A percentile compares a stretch with the other conserved stretches of the same genome.
Evolutionary conservation across 2,797 vertebrate species (phyloP).

Genomic region (Carcharodon carcharias): DNA sequence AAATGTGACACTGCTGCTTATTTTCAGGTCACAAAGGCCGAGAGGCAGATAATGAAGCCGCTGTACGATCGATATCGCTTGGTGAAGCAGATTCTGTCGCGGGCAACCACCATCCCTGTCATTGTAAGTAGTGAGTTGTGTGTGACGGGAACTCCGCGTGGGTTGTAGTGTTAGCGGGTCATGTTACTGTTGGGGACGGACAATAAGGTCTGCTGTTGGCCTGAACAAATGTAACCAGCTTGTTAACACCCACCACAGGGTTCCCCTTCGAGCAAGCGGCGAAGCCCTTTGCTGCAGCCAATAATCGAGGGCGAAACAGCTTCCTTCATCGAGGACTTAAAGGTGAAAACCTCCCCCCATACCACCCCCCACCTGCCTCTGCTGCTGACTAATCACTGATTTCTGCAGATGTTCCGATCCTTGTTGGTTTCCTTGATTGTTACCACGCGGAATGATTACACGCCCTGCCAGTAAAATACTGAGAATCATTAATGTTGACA

Average conservation of each 20-base stretch:
- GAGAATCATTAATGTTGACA: slow-evolving; percentile 9
- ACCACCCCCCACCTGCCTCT: slow-evolving; percentile 39
- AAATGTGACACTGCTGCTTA: no score
- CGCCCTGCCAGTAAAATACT: slow-evolving; percentile 45
- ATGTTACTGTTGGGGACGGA: not conserved
- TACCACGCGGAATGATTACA: slow-evolving; percentile 44
- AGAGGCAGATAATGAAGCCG: slow-evolving; percentile 89
- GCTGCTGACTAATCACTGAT: slow-evolving; percentile 44
- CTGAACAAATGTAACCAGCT: slow-evolving; percentile 58
- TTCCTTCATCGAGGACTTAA: slow-evolving; percentile 96
- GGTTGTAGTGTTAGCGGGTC: not conserved
- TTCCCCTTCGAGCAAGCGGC: slow-evolving; percentile 97
- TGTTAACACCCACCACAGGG: slow-evolving; percentile 83
- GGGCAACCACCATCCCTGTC: slow-evolving; percentile 83
- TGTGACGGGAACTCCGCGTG: not conserved
- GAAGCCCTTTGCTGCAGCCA: slow-evolving; percentile 95
- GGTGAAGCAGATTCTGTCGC: slow-evolving; percentile 92
- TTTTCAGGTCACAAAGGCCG: slow-evolving; percentile 78
- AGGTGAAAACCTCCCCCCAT: slow-evolving; percentile 73
- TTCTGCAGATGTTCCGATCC: slow-evolving; percentile 24
- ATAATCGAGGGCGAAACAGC: slow-evolving; percentile 98
- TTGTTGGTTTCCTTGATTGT: slow-evolving; percentile 40
- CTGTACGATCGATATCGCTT: slow-evolving; percentile 93
- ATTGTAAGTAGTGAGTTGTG: slow-evolving; percentile 72
- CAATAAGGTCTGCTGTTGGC: slow-evolving; percentile 40